A percentile compares a stretch with the other conserved stretches of the same genome.
Evolutionary conservation across 2,888 invertebrate species (phyloP).

Genomic region (Polyommatus iphigenia): DNA sequence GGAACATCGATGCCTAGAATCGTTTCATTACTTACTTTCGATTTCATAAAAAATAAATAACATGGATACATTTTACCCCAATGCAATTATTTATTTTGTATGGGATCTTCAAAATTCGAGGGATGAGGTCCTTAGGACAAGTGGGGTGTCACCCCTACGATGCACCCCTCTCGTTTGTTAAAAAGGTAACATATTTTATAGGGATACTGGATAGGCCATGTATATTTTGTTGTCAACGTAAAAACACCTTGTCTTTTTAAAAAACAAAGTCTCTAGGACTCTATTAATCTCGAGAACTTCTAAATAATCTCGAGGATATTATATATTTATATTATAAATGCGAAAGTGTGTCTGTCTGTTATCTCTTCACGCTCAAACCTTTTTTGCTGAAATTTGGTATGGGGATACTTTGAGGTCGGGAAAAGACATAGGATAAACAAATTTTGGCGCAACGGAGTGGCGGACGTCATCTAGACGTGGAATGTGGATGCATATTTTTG

Average conservation of each 20-base stretch:
- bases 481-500: too few species aligned
- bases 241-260: not conserved
- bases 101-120: slow-evolving; percentile 33
- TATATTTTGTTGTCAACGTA: not conserved
- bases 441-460: too few species aligned
- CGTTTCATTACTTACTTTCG: slow-evolving; percentile 3
- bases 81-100: slow-evolving; percentile 34
- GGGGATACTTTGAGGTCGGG: too few species aligned
- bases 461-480: too few species aligned
- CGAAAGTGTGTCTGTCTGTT: too few species aligned
- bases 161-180: slow-evolving; percentile 24
- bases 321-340: too few species aligned
- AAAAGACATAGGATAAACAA: too few species aligned
- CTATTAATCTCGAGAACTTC: too few species aligned
- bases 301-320: too few species aligned
- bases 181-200: slow-evolving; percentile 27
- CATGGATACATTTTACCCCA: slow-evolving; percentile 28
- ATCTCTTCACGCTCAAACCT: too few species aligned
- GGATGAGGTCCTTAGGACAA: slow-evolving; percentile 33
- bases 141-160: slow-evolving; percentile 39
- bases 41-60: slow-evolving; percentile 10
- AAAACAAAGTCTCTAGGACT: not conserved
- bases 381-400: too few species aligned
- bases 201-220: not conserved
- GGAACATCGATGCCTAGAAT: not conserved